Conservation (phyloP, 1,140 invertebrate species). For the Arion vulgaris region DNA sequence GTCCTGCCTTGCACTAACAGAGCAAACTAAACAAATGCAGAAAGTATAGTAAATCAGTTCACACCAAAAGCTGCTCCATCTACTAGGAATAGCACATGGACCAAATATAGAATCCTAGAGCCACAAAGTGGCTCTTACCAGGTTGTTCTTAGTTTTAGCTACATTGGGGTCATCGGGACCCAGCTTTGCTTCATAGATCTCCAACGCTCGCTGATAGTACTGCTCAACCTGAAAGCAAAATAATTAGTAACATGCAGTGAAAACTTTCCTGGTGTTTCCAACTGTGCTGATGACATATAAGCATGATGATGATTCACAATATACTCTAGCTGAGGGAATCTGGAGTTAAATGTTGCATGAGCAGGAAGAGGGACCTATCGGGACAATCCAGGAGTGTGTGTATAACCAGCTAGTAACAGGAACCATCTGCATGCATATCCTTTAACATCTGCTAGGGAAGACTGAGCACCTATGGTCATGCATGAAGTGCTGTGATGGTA, state of each 20-base stretch:
- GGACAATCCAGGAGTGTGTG: no score
- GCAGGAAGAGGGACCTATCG: no score
- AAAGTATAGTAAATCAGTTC: not conserved
- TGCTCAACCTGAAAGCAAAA: slow-evolving; percentile 79
- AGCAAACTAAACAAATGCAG: not conserved
- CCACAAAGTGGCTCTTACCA: slow-evolving; percentile 74
- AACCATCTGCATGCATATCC: no score
- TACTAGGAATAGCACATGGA: not conserved
- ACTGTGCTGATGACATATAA: not conserved
- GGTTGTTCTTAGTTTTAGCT: slow-evolving; percentile 99
- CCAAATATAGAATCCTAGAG: not conserved
- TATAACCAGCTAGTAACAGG: no score
- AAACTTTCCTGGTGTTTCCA: not conserved
- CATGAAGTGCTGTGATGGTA: no score
- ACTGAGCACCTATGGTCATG: no score
- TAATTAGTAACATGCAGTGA: not conserved
- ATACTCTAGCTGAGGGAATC: no score
- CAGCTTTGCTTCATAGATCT: slow-evolving; percentile 97
- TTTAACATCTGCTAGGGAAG: no score
- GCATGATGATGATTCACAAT: no score
- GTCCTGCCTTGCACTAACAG: not conserved
- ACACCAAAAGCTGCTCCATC: slow-evolving; percentile 5
- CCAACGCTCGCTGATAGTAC: slow-evolving; percentile 97
- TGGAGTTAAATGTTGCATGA: no score
- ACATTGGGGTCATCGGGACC: slow-evolving; percentile 99